Percentiles rank a stretch among this genome's conserved stretches.
Evolutionary conservation across 2,113 vertebrate genomes (phyloP).

Genomic region (Cathartes aura): DNA sequence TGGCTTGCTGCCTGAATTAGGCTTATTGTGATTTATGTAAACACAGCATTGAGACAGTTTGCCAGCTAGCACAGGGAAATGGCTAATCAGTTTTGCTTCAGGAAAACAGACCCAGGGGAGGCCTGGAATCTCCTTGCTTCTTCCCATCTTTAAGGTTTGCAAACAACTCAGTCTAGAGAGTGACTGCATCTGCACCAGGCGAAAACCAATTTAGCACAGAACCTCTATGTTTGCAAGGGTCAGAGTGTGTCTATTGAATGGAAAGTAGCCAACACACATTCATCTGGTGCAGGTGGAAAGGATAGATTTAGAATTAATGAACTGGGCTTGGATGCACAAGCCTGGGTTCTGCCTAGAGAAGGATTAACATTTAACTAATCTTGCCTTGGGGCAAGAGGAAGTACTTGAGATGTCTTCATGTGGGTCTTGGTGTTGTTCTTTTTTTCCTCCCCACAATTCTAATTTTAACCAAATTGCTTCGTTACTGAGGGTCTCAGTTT

Average conservation of each 20-base stretch:
- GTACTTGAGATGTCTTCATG: not conserved
- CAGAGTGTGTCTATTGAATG: accelerated
- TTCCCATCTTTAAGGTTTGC: not conserved
- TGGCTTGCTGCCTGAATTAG: not conserved
- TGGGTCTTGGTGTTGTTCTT: not conserved
- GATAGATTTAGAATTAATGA: not conserved
- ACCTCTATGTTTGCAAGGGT: not conserved
- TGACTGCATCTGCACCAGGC: not conserved
- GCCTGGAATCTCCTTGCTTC: not conserved
- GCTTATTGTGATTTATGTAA: constrained; percentile 45
- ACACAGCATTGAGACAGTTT: not conserved
- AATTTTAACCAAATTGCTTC: not conserved
- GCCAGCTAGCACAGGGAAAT: not conserved
- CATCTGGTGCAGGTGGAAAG: not conserved
- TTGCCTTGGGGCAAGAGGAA: not conserved
- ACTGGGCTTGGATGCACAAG: not conserved
- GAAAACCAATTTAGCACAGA: not conserved
- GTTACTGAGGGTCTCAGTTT: not conserved
- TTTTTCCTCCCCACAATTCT: not conserved
- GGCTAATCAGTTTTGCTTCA: not conserved
- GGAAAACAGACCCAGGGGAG: constrained; percentile 1
- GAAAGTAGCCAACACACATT: not conserved
- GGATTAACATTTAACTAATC: not conserved
- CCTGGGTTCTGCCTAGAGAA: not conserved
- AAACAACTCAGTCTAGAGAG: not conserved